Evolutionary conservation across 1,140 invertebrate species (phyloP).

Genomic region (Zaprionus ghesquierei): DNA sequence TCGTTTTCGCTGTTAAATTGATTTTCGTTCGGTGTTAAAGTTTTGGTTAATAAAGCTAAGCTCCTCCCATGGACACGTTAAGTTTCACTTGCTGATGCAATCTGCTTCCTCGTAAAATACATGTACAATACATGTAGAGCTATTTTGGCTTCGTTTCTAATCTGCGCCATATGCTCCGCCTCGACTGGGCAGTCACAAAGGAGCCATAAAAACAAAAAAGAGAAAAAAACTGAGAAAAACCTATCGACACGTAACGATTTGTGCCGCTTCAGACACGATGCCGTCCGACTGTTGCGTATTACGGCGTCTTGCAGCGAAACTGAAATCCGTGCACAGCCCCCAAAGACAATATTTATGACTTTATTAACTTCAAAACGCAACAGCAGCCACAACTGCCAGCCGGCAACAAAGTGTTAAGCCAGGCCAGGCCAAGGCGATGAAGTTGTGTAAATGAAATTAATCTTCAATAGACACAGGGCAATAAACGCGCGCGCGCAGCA

Average conservation of each 20-base stretch:
- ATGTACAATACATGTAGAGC: neutral
- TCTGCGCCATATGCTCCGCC: constrained; percentile 64
- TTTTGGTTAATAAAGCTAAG: constrained; percentile 40
- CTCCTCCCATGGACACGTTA: constrained; percentile 36
- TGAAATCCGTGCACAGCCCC: constrained; percentile 56
- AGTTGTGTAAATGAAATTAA: constrained; percentile 82
- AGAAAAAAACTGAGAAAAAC: constrained; percentile 22
- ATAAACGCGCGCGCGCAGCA: no score
- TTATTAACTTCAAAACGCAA: constrained; percentile 78
- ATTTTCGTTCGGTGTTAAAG: constrained; percentile 14
- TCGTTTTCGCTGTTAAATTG: constrained; percentile 4
- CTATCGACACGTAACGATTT: constrained; percentile 71
- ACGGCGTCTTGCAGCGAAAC: constrained; percentile 56
- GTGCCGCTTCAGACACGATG: constrained; percentile 50
- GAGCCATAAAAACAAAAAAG: constrained; percentile 53
- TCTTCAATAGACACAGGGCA: constrained; percentile 81
- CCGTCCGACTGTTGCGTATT: constrained; percentile 63
- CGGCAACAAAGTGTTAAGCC: constrained; percentile 75
- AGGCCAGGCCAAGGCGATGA: constrained; percentile 69
- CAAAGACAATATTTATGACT: constrained; percentile 78
- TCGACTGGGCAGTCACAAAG: constrained; percentile 62
- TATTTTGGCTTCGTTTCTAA: constrained; percentile 61
- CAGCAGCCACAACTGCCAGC: constrained; percentile 29
- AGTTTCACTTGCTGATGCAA: constrained; percentile 45
- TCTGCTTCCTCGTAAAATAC: constrained; percentile 44